Evolutionary conservation across 2,888 invertebrate genomes (phyloP).

Genomic region (Didymodactylos carnosus): DNA sequence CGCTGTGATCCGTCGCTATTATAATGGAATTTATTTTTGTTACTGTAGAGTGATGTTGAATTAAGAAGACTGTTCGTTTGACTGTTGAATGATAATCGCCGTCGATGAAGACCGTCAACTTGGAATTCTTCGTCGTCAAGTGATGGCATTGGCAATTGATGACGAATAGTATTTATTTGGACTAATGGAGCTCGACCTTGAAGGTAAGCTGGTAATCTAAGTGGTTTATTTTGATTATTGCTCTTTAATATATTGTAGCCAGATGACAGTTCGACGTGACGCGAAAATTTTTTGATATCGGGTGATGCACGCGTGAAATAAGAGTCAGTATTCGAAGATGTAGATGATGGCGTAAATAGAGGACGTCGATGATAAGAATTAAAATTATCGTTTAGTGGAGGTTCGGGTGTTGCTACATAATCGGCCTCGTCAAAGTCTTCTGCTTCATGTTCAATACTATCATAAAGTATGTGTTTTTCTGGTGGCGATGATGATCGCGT

Average conservation of each 20-base stretch:
- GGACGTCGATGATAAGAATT: background rate
- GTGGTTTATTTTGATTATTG: background rate
- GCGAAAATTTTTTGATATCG: background rate
- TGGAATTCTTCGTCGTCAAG: background rate
- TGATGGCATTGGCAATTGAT: background rate
- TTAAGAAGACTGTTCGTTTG: too few relatives aligned
- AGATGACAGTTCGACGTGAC: background rate
- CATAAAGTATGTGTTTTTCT: too few relatives aligned
- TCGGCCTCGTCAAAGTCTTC: background rate
- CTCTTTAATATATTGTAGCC: background rate
- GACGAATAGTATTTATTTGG: background rate
- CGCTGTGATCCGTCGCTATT: background rate
- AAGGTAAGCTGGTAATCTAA: background rate
- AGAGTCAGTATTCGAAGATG: background rate
- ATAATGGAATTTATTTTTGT: background rate
- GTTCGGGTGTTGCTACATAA: background rate
- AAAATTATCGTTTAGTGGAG: background rate
- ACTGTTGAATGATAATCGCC: background rate
- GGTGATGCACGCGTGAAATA: background rate
- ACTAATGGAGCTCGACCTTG: background rate
- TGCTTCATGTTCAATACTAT: too few relatives aligned
- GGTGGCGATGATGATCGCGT: background rate
- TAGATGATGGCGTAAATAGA: background rate
- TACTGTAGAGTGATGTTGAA: background rate
- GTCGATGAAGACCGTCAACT: too few relatives aligned